Conservation (phyloP, 2,113 vertebrate species). For the Oxyura jamaicensis region DNA sequence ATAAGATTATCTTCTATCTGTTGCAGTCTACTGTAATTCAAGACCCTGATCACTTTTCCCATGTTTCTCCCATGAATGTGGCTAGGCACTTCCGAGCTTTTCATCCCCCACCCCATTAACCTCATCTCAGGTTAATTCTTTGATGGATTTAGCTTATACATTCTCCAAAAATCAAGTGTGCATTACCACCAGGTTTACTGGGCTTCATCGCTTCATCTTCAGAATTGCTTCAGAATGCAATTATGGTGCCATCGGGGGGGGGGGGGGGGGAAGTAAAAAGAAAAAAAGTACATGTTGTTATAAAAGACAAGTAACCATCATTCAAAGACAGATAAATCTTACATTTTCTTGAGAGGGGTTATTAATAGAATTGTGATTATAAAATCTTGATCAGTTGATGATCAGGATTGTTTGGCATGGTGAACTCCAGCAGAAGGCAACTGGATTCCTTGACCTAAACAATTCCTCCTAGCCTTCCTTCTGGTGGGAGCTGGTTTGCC, state of each 20-base stretch:
- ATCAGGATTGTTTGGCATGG: background rate
- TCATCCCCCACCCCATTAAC: accelerated
- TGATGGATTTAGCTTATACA: background rate
- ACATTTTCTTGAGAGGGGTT: background rate
- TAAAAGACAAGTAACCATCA: background rate
- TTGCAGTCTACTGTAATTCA: background rate
- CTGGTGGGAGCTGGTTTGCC: background rate
- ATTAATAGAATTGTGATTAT: background rate
- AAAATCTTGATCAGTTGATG: background rate
- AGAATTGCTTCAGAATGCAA: background rate
- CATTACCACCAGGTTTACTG: background rate
- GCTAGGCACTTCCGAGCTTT: background rate
- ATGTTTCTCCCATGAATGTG: background rate
- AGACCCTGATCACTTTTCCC: background rate
- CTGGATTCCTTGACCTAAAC: background rate
- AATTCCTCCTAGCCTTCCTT: background rate
- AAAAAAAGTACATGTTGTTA: background rate
- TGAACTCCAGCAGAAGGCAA: background rate
- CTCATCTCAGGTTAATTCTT: background rate
- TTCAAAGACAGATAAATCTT: conserved; percentile 6
- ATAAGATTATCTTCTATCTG: background rate
- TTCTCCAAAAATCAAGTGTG: background rate
- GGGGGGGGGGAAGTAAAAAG: background rate
- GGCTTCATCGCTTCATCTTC: background rate
- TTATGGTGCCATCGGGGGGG: background rate